phyloP scores from a whole-genome alignment of 1,140 invertebrate genomes.

The Cecropterus lyciades region DNA sequence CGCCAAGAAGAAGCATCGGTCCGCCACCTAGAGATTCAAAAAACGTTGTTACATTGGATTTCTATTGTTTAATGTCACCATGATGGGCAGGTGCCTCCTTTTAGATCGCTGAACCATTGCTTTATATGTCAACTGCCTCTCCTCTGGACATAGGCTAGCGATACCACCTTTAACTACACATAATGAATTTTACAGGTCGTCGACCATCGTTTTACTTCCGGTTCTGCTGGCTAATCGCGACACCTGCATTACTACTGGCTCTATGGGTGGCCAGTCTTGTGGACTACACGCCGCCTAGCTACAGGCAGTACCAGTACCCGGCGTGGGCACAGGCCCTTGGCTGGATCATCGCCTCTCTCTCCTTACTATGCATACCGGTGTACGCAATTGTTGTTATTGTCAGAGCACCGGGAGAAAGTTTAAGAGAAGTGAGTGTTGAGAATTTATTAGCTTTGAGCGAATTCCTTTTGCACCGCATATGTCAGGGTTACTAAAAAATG shows the following conservation, averaged over 20 bases:
- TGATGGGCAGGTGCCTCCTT: too few relatives aligned
- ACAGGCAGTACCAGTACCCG: constrained; percentile 92
- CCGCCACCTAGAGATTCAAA: too few relatives aligned
- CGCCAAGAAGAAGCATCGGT: too few relatives aligned
- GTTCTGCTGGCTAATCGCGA: constrained; percentile 93
- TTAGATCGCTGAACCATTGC: too few relatives aligned
- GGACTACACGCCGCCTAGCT: constrained; percentile 93
- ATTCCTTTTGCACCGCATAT: too few relatives aligned
- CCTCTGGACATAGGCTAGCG: too few relatives aligned
- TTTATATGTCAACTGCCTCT: too few relatives aligned
- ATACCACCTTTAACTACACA: too few relatives aligned
- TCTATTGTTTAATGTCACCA: too few relatives aligned
- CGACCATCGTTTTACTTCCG: constrained; percentile 92
- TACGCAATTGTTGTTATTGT: constrained; percentile 90
- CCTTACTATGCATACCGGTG: constrained; percentile 93
- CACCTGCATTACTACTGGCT: constrained; percentile 92
- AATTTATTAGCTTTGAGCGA: too few relatives aligned
- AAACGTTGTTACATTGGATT: too few relatives aligned
- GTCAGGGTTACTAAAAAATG: too few relatives aligned
- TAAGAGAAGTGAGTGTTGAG: constrained; percentile 88
- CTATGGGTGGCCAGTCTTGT: constrained; percentile 95
- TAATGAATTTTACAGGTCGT: constrained; percentile 57
- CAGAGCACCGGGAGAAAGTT: constrained; percentile 88
- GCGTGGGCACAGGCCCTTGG: constrained; percentile 93
- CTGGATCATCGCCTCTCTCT: constrained; percentile 93